Evolutionary conservation across 1,140 invertebrate genomes (phyloP), one percentile per base, ranked within the genome.

Genomic region (Pinna nobilis): DNA sequence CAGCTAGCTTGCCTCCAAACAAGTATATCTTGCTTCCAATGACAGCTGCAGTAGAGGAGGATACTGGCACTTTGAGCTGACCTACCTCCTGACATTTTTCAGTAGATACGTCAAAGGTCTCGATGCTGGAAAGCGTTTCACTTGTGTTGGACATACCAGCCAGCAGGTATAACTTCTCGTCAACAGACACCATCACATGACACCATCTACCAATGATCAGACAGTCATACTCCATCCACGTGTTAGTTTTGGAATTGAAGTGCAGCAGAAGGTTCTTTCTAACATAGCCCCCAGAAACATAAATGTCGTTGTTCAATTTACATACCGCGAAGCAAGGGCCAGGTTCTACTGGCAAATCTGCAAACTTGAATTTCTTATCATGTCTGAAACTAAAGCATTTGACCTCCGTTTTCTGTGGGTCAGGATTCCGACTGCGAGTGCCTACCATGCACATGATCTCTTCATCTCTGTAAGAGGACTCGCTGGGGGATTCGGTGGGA

Each of bases 361-460:
- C 63, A 13, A 68, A 49, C 20, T 55, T 61, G 28, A 77, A 77
- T 30, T 68, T 61, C 5, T 57, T 64, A 28, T 69, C 20, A 35
- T 75, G 65, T 32, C 66, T 59, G 32, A 41, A 69, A 32, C 73
- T 75, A 41, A 64, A 75, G 23, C 73, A 75, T 20, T 64, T 49
- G 30, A 75, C 67, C 33, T 75, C 73, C 3, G 67, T 75, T 28
- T 75, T 75, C 15, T 68, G 66, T 7, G 73, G 73, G 32, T 75
- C 61, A 15, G 73, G 70, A 37, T 55, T 55, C 32, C 69, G 15
- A 23, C 64, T 71, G 6, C 74, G 28, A 13, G 79, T 79, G 9
- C 79, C 79, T 11, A 78, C 79, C 50, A 72, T 75, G 33, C 65
- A 76, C 50, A 81, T 47, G 18, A 76, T 64, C 53, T 60, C 53